These are phyloP conservation scores for Drosophila burlai DNA, from an alignment of 1,140 invertebrate species.

Conservation along the genomic window DNA sequence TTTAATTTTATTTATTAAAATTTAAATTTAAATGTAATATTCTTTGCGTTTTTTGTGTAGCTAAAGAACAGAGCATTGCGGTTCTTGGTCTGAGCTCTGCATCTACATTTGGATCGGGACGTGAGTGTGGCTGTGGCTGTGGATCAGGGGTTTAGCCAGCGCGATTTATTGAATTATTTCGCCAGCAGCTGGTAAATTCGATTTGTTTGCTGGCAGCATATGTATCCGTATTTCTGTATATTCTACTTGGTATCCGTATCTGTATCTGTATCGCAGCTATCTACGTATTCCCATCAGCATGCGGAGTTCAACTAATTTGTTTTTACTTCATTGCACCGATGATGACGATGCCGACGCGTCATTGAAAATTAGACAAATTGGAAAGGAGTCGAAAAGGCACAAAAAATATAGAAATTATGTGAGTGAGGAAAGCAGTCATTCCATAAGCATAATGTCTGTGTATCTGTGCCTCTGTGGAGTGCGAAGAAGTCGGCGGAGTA, in stretches of 20 bases:
- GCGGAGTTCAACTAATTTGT: constrained; percentile 73
- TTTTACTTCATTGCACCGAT: constrained; percentile 64
- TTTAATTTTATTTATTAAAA: neutral
- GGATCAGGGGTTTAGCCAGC: constrained; percentile 61
- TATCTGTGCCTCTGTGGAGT: constrained; percentile 14
- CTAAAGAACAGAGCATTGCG: constrained; percentile 14
- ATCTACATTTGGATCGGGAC: constrained; percentile 28
- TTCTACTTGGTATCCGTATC: constrained; percentile 15
- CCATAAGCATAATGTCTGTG: constrained; percentile 14
- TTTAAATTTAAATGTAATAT: neutral
- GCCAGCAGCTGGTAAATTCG: constrained; percentile 82
- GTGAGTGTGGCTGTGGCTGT: constrained; percentile 31
- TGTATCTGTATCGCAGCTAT: constrained; percentile 9
- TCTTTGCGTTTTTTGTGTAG: neutral
- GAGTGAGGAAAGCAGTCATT: constrained; percentile 37
- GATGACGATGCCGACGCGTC: constrained; percentile 57
- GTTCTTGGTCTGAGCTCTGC: constrained; percentile 16
- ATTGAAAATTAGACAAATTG: constrained; percentile 84
- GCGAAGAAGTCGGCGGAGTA: constrained; percentile 33
- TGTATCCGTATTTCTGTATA: constrained; percentile 25
- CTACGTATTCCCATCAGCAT: constrained; percentile 41
- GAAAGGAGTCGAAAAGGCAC: constrained; percentile 71
- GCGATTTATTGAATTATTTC: constrained; percentile 83
- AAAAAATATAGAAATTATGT: constrained; percentile 38
- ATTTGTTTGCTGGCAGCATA: constrained; percentile 53